Evolutionary conservation across 1,140 invertebrate species (phyloP), one percentile per base, ranked within the genome.

Genomic region (Medauroidea extradentata): DNA sequence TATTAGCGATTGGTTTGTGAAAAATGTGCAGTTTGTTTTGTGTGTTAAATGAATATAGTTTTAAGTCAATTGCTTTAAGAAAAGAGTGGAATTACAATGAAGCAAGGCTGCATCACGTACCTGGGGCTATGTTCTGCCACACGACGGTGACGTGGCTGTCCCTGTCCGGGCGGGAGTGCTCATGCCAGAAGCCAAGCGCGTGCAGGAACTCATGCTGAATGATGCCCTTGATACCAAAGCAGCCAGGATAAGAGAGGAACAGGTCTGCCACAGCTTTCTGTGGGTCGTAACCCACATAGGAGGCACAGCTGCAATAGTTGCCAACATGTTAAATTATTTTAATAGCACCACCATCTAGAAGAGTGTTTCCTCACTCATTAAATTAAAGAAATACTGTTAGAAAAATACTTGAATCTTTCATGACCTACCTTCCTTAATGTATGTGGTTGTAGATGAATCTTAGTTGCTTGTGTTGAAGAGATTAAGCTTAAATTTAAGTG

Each of bases 141-240:
- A 78, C 62, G 16, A 84, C 74, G 13, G 64, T 68, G 11, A 83
- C 72, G 59, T 77, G 73, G 1, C 75, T 52, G 62, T 85, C 77
- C 0, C 82, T 67, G 66, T 83, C 82, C 3, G 72, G 67, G 9
- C 82, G 71, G 42, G 77, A 74, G 54, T 83, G 83, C 51, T 85
- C 81, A 49, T 83, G 83, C 61, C 71, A 78, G 19, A 82, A 71
- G 7, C 83, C 82, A 24, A 85, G 53, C 3, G 78, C 67, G 50
- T 83, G 82, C 5, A 84, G 64, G 0, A 82, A 71, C 61, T 84
- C 82, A 60, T 83, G 83, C 27, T 80, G 70, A 8, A 81, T 73
- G 0, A 78, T 72, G 8, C 81, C 82, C n/a, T 61, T 60, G 34
- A 53, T 64, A 1, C 39, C 48, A n/a, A n/a, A n/a, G 14, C 69